These are phyloP conservation scores for Marcusenius ussheri DNA, from an alignment of 2,113 vertebrate genomes.

Conservation along the genomic window DNA sequence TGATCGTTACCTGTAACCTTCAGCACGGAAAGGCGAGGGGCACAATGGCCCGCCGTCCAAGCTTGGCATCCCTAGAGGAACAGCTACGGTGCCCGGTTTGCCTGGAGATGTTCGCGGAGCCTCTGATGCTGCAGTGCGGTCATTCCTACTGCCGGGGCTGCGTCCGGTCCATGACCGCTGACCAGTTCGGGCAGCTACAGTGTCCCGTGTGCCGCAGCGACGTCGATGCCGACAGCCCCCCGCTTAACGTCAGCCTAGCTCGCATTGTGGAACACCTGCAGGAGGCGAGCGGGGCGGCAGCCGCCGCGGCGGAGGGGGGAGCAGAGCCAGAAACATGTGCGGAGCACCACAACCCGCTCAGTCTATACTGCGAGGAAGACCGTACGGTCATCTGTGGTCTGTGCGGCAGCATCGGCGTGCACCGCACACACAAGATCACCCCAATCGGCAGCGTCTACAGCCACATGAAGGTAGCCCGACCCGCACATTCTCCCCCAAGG, in stretches of 20 bases:
- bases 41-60: constrained; percentile 59
- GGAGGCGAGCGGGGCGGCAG: constrained; percentile 38
- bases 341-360: constrained; percentile 68
- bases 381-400: constrained; percentile 71
- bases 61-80: constrained; percentile 57
- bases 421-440: constrained; percentile 64
- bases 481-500: neutral
- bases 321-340: constrained; percentile 44
- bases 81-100: constrained; percentile 71
- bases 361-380: constrained; percentile 76
- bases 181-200: constrained; percentile 50
- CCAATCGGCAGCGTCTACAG: constrained; percentile 65
- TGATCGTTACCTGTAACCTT: neutral
- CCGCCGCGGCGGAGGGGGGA: constrained; percentile 35
- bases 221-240: constrained; percentile 56
- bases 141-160: constrained; percentile 70
- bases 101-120: constrained; percentile 71
- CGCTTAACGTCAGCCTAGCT: constrained; percentile 63
- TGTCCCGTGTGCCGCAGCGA: constrained; percentile 66
- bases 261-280: constrained; percentile 57
- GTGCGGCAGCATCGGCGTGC: constrained; percentile 69
- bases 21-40: too few relatives aligned
- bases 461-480: constrained; percentile 67
- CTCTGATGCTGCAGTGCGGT: constrained; percentile 71
- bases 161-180: constrained; percentile 52